A percentile compares a stretch with the other conserved stretches of the same genome.
Evolutionary conservation across 2,797 vertebrate genomes (phyloP).

Genomic region (Acipenser transmontanus): DNA sequence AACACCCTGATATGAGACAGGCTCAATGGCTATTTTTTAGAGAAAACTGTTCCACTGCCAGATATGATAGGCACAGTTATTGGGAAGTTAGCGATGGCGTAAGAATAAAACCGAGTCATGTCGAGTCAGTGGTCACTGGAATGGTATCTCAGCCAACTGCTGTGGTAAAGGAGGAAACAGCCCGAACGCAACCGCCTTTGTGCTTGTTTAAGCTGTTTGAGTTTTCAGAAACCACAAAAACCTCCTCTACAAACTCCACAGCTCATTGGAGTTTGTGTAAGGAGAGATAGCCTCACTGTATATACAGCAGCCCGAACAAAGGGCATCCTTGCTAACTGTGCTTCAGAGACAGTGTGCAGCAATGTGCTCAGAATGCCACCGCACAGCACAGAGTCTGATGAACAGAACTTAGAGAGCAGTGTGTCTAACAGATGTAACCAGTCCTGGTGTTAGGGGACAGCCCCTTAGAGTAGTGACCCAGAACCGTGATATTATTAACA

Average conservation of each 20-base stretch:
- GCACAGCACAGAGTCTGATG: no score
- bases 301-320: neutral
- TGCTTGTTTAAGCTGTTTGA: slow-evolving; percentile 47
- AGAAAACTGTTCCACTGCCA: neutral
- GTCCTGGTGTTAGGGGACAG: no score
- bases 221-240: slow-evolving; percentile 60
- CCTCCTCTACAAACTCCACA: slow-evolving; percentile 55
- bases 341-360: no score
- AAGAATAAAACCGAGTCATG: slow-evolving; percentile 60
- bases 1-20: neutral
- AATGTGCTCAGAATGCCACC: no score
- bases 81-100: slow-evolving; percentile 53
- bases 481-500: no score
- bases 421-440: no score
- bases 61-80: neutral
- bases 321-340: neutral
- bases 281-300: slow-evolving; percentile 29
- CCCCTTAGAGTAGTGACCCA: no score
- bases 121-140: slow-evolving; percentile 53
- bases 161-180: slow-evolving; percentile 51
- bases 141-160: slow-evolving; percentile 53
- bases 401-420: no score
- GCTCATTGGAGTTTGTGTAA: slow-evolving; percentile 45
- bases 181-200: slow-evolving; percentile 55
- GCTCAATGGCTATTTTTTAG: neutral